phyloP scores from a whole-genome alignment of 2,113 vertebrate species.

The Leptobrachium leishanense region DNA sequence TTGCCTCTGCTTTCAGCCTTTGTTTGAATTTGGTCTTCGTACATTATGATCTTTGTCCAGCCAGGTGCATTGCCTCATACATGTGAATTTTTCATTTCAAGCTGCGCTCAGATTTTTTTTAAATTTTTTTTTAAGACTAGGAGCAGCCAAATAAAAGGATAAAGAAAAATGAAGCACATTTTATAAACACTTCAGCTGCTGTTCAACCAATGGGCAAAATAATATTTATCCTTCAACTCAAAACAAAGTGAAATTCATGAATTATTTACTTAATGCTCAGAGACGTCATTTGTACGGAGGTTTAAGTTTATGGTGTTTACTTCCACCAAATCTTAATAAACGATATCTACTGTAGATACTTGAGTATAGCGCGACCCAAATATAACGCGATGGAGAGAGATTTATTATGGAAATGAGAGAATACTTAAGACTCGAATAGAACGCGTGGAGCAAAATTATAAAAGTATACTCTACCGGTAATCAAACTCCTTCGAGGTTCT shows the following conservation, averaged over 20 bases:
- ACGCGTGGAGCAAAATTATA: too few species aligned
- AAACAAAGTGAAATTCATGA: slow-evolving; percentile 13
- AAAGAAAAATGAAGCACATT: slow-evolving; percentile 1
- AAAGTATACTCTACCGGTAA: too few species aligned
- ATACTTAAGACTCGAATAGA: too few species aligned
- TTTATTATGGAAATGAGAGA: too few species aligned
- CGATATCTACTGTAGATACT: neutral
- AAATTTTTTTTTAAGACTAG: slow-evolving; percentile 7
- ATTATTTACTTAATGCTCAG: neutral
- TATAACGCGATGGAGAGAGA: too few species aligned
- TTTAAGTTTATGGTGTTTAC: neutral
- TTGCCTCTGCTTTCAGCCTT: too few species aligned
- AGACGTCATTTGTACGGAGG: slow-evolving; percentile 4
- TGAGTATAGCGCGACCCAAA: too few species aligned
- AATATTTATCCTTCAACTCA: slow-evolving; percentile 31
- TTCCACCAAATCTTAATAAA: slow-evolving; percentile 13
- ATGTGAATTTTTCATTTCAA: too few species aligned
- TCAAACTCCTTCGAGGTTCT: too few species aligned
- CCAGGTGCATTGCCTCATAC: too few species aligned
- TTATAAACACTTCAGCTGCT: slow-evolving; percentile 1
- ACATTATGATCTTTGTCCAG: too few species aligned
- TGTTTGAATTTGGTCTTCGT: too few species aligned
- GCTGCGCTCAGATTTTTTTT: neutral
- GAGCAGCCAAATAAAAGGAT: slow-evolving; percentile 13
- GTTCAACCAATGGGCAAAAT: slow-evolving; percentile 17